Conservation (phyloP, 1,140 invertebrate species). For the Papilio polyxenes region DNA sequence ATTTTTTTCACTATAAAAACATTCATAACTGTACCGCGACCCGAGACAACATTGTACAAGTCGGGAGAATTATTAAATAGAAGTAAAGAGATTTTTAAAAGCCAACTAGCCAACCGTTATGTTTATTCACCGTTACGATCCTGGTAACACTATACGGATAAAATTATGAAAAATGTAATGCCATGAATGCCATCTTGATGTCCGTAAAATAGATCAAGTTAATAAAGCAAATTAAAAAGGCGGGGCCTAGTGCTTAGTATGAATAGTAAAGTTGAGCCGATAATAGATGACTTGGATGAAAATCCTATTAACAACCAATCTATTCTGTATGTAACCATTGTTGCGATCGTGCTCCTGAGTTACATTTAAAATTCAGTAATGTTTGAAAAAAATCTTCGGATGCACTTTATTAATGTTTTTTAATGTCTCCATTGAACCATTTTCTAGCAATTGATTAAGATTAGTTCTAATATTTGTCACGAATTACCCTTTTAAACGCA, state of each 20-base stretch:
- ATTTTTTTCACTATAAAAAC: conserved; percentile 21
- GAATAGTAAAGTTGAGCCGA: neutral
- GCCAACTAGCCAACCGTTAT: neutral
- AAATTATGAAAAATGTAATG: no score
- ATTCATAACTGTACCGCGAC: conserved; percentile 6
- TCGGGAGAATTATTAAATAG: neutral
- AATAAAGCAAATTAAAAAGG: neutral
- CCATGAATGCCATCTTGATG: neutral
- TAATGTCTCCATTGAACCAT: no score
- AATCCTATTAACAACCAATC: neutral
- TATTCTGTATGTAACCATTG: neutral
- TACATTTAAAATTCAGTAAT: no score
- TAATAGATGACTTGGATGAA: neutral
- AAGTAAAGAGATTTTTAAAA: neutral
- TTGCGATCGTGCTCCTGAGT: neutral
- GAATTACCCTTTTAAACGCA: neutral
- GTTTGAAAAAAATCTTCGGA: no score
- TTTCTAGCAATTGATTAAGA: no score
- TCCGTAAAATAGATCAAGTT: neutral
- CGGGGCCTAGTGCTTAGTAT: conserved; percentile 4
- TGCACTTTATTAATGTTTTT: no score
- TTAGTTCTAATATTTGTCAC: neutral
- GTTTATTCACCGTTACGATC: neutral
- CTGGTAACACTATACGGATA: neutral
- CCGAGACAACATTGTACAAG: neutral